Percentiles rank a stretch among this genome's conserved stretches.
phyloP scores from a whole-genome alignment of 2,113 vertebrate genomes.

The Ivindomyrus marchei region DNA sequence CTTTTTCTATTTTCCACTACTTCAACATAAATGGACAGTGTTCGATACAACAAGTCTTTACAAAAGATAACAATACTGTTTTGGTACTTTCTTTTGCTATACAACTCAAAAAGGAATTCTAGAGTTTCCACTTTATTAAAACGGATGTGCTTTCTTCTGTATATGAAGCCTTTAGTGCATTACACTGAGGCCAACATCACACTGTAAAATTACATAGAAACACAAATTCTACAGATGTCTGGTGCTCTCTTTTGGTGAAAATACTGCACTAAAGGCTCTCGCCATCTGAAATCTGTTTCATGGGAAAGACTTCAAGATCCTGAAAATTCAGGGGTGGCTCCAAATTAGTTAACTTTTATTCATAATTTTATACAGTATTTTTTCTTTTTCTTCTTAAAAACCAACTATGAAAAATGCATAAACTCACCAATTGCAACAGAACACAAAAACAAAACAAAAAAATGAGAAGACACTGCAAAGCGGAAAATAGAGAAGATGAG shows the following conservation, averaged over 20 bases:
- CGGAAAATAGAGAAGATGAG: conserved; percentile 15
- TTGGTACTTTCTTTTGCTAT: not conserved
- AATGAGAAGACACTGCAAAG: conserved; percentile 33
- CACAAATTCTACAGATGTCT: conserved; percentile 8
- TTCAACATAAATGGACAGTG: not conserved
- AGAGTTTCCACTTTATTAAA: not conserved
- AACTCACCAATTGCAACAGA: conserved; percentile 31
- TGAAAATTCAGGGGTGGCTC: not conserved
- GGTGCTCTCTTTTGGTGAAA: conserved; percentile 47
- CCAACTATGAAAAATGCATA: conserved; percentile 19
- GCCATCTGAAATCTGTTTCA: not conserved
- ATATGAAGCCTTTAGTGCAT: not conserved
- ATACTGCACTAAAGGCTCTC: not conserved
- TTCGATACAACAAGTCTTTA: not conserved
- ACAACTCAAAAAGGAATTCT: not conserved
- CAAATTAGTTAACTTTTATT: not conserved
- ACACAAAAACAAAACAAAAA: conserved; percentile 33
- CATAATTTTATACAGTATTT: conserved; percentile 9
- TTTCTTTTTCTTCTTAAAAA: conserved; percentile 18
- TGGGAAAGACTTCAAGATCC: not conserved
- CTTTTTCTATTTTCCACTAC: not conserved
- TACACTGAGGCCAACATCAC: not conserved
- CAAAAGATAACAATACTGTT: not conserved
- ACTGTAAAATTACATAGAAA: not conserved
- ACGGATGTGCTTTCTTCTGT: not conserved